Evolutionary conservation across 1,140 invertebrate genomes (phyloP).

Genomic region (Halotydeus destructor): DNA sequence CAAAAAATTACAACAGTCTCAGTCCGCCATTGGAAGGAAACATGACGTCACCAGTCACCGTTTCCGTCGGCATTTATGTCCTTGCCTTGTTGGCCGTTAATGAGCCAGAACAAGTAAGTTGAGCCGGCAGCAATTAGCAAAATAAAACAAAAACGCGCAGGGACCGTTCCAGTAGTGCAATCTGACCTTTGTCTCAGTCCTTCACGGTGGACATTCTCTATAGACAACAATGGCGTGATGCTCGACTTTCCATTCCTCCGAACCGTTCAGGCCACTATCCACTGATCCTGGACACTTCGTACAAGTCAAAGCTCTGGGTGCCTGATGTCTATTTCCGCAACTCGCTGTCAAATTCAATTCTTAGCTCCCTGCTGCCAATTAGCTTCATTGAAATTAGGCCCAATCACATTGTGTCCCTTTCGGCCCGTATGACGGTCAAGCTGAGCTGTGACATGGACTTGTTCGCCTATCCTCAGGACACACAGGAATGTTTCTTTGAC

Average conservation of each 20-base stretch:
- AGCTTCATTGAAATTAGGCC: slow-evolving; percentile 6
- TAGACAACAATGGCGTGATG: slow-evolving; percentile 5
- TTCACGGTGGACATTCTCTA: slow-evolving; percentile 1
- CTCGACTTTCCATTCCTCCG: background rate
- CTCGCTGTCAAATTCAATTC: background rate
- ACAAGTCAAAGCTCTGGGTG: background rate
- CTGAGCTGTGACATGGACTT: slow-evolving; percentile 17
- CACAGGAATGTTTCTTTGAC: slow-evolving; percentile 15
- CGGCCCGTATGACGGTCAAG: slow-evolving; percentile 13
- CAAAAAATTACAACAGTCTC: slow-evolving; percentile 1
- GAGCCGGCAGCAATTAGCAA: background rate
- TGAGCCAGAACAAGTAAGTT: background rate
- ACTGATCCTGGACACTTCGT: slow-evolving; percentile 11
- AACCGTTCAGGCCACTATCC: background rate
- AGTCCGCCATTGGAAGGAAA: background rate
- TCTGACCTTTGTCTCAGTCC: slow-evolving; percentile 4
- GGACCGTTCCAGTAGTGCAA: too few relatives aligned
- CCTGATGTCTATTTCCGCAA: slow-evolving; percentile 8
- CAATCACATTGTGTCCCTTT: slow-evolving; percentile 18
- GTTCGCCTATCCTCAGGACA: slow-evolving; percentile 17
- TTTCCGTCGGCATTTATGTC: background rate
- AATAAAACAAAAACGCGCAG: too few relatives aligned
- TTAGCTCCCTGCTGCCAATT: slow-evolving; percentile 1
- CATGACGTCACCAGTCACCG: background rate
- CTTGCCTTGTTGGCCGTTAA: background rate